These are phyloP conservation scores for Lanistes nyassanus DNA, from an alignment of 1,140 invertebrate species.

Conservation along the genomic window DNA sequence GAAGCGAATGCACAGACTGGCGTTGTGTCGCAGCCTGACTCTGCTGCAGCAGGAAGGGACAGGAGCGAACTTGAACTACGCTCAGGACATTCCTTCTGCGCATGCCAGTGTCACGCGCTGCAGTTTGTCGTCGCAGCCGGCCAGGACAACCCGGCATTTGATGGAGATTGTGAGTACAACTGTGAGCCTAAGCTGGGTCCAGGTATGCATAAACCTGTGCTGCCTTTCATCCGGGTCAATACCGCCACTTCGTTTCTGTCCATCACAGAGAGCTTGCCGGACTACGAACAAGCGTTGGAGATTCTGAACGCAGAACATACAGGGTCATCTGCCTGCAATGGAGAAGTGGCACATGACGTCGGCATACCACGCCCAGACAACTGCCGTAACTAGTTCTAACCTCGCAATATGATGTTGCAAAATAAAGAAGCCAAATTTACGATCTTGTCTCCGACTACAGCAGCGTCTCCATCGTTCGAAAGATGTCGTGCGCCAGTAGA, in stretches of 20 bases:
- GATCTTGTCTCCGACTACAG: too few species aligned
- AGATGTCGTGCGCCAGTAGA: too few species aligned
- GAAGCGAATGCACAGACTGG: background rate
- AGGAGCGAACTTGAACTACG: background rate
- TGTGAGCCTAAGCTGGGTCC: background rate
- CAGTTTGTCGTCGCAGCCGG: background rate
- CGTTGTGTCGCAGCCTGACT: background rate
- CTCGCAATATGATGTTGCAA: too few species aligned
- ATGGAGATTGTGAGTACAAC: background rate
- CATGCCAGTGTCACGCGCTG: constrained; percentile 14
- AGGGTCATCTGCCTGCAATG: too few species aligned
- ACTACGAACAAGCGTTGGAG: constrained; percentile 18
- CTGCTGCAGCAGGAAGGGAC: too few species aligned
- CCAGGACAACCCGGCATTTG: constrained; percentile 7
- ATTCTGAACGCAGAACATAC: background rate
- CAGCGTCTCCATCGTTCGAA: too few species aligned
- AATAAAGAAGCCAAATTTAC: too few species aligned
- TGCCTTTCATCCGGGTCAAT: background rate
- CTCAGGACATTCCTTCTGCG: background rate
- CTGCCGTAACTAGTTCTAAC: too few species aligned
- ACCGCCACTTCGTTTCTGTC: constrained; percentile 3
- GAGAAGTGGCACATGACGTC: too few species aligned
- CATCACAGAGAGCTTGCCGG: background rate
- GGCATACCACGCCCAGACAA: too few species aligned
- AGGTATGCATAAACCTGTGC: constrained; percentile 21